These are phyloP conservation scores for Diarsia mendica DNA, from an alignment of 2,888 invertebrate genomes.

Conservation along the genomic window DNA sequence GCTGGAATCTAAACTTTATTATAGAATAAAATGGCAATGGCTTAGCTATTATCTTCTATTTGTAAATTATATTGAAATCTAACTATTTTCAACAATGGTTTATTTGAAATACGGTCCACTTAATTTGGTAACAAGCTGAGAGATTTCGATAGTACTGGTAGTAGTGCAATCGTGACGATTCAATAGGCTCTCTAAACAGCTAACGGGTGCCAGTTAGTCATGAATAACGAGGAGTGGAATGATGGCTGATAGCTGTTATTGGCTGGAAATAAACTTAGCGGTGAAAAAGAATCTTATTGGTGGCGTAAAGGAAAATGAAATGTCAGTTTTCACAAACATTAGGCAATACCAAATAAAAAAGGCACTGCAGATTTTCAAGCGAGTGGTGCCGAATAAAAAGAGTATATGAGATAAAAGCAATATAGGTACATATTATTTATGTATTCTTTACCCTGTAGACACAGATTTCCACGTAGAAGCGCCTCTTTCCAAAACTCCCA, in stretches of 20 bases:
- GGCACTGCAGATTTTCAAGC: background rate
- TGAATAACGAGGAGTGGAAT: conserved; percentile 16
- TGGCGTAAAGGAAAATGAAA: background rate
- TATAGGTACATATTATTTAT: background rate
- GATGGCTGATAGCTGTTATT: conserved; percentile 17
- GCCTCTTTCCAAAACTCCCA: conserved; percentile 7
- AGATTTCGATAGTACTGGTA: conserved; percentile 33
- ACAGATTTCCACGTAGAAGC: background rate
- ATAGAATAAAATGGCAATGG: conserved; percentile 16
- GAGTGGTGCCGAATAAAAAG: background rate
- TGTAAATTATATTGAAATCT: conserved; percentile 19
- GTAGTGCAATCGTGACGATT: conserved; percentile 48
- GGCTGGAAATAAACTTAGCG: conserved; percentile 6
- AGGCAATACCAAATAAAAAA: background rate
- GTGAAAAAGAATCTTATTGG: background rate
- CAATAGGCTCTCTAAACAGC: conserved; percentile 43
- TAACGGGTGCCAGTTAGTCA: conserved; percentile 40
- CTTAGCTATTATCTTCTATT: background rate
- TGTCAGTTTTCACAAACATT: background rate
- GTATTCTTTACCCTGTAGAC: background rate
- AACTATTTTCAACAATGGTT: conserved; percentile 11
- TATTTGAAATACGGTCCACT: conserved; percentile 32
- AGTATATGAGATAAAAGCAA: background rate
- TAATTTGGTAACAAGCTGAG: conserved; percentile 36
- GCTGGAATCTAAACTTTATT: conserved; percentile 3